These are phyloP conservation scores for Yasuhikotakia modesta DNA, from an alignment of 2,797 vertebrate species.

Conservation along the genomic window DNA sequence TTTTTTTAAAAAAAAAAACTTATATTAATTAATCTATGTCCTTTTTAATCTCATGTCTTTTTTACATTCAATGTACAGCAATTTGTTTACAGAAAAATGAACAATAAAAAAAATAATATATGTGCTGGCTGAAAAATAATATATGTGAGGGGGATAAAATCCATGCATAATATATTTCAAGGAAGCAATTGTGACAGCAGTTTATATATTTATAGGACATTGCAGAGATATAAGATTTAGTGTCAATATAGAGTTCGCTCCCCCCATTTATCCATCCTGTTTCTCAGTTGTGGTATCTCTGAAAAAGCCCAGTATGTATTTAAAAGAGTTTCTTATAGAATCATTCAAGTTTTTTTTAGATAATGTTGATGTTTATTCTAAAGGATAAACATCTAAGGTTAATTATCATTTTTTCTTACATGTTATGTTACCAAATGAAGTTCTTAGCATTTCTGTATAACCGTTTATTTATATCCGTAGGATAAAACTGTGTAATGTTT, in stretches of 20 bases:
- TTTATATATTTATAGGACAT: constrained; percentile 1
- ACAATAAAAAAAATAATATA: too few species aligned
- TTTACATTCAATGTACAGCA: too few species aligned
- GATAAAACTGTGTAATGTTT: background rate
- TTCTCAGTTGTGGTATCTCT: constrained; percentile 4
- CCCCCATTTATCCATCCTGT: background rate
- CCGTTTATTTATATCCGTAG: background rate
- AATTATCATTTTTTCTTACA: too few species aligned
- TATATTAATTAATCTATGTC: too few species aligned
- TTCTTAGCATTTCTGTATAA: background rate
- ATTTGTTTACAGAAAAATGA: too few species aligned
- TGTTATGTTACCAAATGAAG: too few species aligned
- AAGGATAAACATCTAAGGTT: too few species aligned
- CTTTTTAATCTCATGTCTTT: too few species aligned
- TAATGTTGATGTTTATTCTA: background rate
- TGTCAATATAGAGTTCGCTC: constrained; percentile 9
- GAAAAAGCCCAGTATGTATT: constrained; percentile 1
- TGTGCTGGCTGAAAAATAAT: too few species aligned
- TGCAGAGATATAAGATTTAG: constrained; percentile 19
- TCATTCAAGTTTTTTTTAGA: background rate
- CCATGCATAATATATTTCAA: constrained; percentile 16
- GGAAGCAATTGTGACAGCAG: background rate
- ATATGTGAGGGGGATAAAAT: background rate
- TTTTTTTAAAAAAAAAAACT: background rate
- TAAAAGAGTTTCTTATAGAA: background rate